A percentile compares a stretch with the other conserved stretches of the same genome.
Evolutionary conservation across 2,113 vertebrate genomes (phyloP).

Genomic region (Brienomyrus brachyistius): DNA sequence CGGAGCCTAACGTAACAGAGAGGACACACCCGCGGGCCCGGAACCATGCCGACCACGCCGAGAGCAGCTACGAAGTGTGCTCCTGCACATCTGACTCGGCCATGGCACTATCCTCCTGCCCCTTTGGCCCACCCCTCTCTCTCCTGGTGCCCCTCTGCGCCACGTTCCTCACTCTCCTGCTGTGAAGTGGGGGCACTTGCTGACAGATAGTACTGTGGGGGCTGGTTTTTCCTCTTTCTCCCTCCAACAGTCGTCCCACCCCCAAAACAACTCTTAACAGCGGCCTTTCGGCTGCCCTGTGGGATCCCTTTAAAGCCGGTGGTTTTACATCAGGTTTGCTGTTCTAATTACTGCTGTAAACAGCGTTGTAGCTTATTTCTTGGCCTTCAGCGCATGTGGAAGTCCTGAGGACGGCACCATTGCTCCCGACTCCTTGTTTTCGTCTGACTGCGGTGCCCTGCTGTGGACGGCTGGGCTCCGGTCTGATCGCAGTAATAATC

Average conservation of each 20-base stretch:
- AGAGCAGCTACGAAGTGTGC: slow-evolving; percentile 79
- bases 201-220: neutral
- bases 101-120: slow-evolving; percentile 17
- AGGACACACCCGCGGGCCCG: slow-evolving; percentile 53
- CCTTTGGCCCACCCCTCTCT: slow-evolving; percentile 34
- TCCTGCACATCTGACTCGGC: slow-evolving; percentile 73
- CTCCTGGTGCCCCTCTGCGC: slow-evolving; percentile 54
- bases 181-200: neutral
- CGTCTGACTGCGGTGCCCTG: neutral
- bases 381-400: neutral
- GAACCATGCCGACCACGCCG: slow-evolving; percentile 62
- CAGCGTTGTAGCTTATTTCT: neutral
- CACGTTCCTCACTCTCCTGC: slow-evolving; percentile 18
- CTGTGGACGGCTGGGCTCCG: neutral
- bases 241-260: neutral
- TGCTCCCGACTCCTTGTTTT: neutral
- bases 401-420: neutral
- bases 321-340: neutral
- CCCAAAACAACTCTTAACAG: neutral
- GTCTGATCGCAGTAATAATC: neutral
- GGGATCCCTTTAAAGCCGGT: neutral
- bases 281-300: neutral
- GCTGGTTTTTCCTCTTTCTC: neutral
- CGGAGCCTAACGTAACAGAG: slow-evolving; percentile 51
- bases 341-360: neutral